Conservation (phyloP, 2,888 invertebrate species). For the Autographa gamma region DNA sequence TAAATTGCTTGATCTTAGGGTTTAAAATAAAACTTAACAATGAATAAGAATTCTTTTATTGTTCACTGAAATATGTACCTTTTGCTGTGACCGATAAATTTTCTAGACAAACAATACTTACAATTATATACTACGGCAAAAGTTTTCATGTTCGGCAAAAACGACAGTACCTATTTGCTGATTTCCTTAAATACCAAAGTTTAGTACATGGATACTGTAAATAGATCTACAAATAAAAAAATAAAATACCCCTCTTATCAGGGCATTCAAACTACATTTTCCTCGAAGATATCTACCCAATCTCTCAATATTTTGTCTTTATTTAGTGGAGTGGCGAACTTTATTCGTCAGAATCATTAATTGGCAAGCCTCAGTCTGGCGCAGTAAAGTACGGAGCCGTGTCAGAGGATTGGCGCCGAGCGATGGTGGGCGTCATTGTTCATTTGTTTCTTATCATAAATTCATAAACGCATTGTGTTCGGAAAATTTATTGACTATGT, state of each 20-base stretch:
- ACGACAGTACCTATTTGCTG: no score
- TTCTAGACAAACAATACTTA: no score
- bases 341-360: slow-evolving; percentile 35
- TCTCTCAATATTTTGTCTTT: background rate
- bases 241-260: background rate
- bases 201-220: background rate
- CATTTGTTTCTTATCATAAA: slow-evolving; percentile 11
- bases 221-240: background rate
- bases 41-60: no score
- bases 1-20: background rate
- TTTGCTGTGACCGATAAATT: no score
- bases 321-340: slow-evolving; percentile 6
- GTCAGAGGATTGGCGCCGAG: slow-evolving; percentile 39
- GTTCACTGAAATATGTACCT: no score
- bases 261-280: background rate
- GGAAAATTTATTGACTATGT: slow-evolving; percentile 11
- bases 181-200: no score
- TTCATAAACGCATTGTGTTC: slow-evolving; percentile 22
- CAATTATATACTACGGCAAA: no score
- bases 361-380: slow-evolving; percentile 8
- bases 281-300: background rate
- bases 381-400: slow-evolving; percentile 45
- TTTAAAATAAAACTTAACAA: no score
- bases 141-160: no score
- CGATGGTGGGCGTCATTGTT: slow-evolving; percentile 56